Percentiles rank a stretch among this genome's conserved stretches.
Evolutionary conservation across 1,140 invertebrate genomes (phyloP).

Genomic region (Kradibia gibbosae): DNA sequence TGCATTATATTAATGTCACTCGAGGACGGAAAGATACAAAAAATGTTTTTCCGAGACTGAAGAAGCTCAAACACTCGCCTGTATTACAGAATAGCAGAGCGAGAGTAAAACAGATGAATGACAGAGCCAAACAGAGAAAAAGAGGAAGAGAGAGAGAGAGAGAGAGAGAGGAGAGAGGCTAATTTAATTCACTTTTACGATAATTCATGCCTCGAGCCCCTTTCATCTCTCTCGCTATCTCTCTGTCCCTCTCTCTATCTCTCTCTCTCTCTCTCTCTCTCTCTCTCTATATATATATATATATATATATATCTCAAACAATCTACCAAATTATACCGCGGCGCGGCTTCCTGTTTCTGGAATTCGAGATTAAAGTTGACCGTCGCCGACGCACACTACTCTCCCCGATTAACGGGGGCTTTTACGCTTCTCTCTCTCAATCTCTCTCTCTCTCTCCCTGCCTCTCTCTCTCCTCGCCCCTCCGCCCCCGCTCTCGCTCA

Average conservation of each 20-base stretch:
- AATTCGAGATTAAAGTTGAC: slow-evolving; percentile 51
- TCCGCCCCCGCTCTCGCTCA: too few relatives aligned
- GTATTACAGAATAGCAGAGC: slow-evolving; percentile 19
- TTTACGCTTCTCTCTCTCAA: slow-evolving; percentile 38
- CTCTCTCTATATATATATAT: neutral
- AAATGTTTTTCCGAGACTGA: slow-evolving; percentile 31
- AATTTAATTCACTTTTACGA: slow-evolving; percentile 52
- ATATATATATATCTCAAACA: neutral
- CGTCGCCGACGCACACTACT: slow-evolving; percentile 38
- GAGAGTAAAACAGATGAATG: slow-evolving; percentile 31
- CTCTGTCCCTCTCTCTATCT: neutral
- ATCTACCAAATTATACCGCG: slow-evolving; percentile 42
- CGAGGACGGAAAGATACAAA: slow-evolving; percentile 28
- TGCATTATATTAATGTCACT: slow-evolving; percentile 49
- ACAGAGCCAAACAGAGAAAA: slow-evolving; percentile 23
- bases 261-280: neutral
- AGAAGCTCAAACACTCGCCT: slow-evolving; percentile 41
- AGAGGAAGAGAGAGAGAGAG: slow-evolving; percentile 26
- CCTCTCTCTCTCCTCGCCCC: too few relatives aligned
- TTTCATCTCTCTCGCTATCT: neutral
- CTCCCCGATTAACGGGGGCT: slow-evolving; percentile 45
- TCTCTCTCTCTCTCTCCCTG: too few relatives aligned
- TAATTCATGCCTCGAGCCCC: slow-evolving; percentile 51
- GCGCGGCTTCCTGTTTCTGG: slow-evolving; percentile 51
- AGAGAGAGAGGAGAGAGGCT: slow-evolving; percentile 21